Conservation (phyloP, 2,888 invertebrate species). For the Digitonthophagus gazella region DNA sequence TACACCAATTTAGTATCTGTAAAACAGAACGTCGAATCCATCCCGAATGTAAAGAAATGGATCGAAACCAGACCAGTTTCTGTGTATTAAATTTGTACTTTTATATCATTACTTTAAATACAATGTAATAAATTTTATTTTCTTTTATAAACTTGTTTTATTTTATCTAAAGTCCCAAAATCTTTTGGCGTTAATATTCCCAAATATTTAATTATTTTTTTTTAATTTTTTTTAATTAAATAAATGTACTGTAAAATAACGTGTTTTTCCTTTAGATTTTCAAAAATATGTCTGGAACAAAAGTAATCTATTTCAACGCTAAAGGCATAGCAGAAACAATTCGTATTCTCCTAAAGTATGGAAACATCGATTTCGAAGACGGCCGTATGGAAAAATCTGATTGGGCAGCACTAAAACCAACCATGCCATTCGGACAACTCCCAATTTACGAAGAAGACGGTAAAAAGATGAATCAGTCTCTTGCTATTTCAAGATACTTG, state of each 20-base stretch:
- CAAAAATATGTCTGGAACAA: constrained; percentile 16
- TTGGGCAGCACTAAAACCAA: constrained; percentile 41
- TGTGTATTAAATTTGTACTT: background rate
- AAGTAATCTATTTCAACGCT: constrained; percentile 41
- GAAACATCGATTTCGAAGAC: constrained; percentile 26
- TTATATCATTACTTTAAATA: no score
- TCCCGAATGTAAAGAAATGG: constrained; percentile 13
- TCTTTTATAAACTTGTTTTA: no score
- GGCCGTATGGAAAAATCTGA: constrained; percentile 18
- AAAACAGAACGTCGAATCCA: background rate
- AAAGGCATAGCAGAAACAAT: constrained; percentile 37
- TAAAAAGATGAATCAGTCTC: constrained; percentile 58
- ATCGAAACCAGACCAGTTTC: constrained; percentile 7
- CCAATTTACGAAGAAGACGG: constrained; percentile 63
- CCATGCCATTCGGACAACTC: constrained; percentile 61
- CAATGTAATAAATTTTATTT: constrained; percentile 1
- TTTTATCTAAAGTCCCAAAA: no score
- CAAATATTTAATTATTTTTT: no score
- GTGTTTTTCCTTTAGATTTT: background rate
- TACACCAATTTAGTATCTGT: constrained; percentile 1
- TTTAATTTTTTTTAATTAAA: no score
- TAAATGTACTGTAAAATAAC: no score
- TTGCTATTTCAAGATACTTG: constrained; percentile 60
- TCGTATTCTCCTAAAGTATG: constrained; percentile 26
- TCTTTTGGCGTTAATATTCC: no score